Conservation (phyloP, 1,140 invertebrate genomes). For the Lasaia peninsularis region DNA sequence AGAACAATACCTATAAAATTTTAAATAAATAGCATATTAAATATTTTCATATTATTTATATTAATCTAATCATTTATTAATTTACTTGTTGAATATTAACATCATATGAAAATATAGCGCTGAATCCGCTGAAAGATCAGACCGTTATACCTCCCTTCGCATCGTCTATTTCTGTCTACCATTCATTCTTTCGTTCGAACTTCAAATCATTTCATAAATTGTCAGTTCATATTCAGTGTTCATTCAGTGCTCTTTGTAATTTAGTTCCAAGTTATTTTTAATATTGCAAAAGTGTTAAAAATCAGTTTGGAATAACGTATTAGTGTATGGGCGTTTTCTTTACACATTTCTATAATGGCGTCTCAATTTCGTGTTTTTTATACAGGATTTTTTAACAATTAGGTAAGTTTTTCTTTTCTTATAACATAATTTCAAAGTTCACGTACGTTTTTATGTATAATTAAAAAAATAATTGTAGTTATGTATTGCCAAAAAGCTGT, state of each 20-base stretch:
- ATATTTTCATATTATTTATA: neutral
- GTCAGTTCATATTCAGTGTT: conserved; percentile 34
- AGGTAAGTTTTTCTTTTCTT: neutral
- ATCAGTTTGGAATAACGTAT: neutral
- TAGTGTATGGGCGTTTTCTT: neutral
- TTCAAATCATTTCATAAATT: conserved; percentile 13
- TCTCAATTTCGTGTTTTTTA: neutral
- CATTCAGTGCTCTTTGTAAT: conserved; percentile 27
- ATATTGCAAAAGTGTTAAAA: neutral
- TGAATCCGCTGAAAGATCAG: conserved; percentile 29
- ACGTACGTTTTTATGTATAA: neutral
- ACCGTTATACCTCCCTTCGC: conserved; percentile 45
- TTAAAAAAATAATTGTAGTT: neutral
- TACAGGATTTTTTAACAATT: neutral
- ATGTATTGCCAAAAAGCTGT: neutral
- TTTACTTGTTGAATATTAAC: no score
- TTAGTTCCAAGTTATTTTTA: conserved; percentile 7
- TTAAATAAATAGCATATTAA: no score
- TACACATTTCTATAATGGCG: neutral
- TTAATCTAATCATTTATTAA: neutral
- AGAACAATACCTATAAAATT: no score
- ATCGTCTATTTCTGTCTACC: conserved; percentile 57
- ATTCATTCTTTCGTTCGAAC: conserved; percentile 55
- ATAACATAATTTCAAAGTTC: neutral
- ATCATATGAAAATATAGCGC: conserved; percentile 21